Evolutionary conservation across 1,140 invertebrate genomes (phyloP), one percentile per base, ranked within the genome.

Genomic region (Spodoptera frugiperda): DNA sequence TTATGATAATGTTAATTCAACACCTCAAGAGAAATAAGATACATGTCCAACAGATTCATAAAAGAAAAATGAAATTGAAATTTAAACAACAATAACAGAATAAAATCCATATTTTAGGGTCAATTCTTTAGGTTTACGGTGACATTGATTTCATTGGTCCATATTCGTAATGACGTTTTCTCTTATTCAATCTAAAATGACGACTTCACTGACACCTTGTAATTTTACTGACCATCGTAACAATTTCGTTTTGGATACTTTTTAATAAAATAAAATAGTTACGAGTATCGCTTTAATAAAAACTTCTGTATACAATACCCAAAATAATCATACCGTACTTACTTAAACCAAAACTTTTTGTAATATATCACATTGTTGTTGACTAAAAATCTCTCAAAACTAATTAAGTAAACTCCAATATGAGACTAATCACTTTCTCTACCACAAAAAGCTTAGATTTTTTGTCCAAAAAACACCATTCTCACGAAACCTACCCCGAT

Each of bases 401-500:
- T 39, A 39, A 39, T 39, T 39, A 39, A 39, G 33, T 6, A 39
- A 39, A 4, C 33, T 39, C 6, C 33, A 39, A 39, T 39, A 39
- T 39, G 33, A 39, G 33, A 39, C 33, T 39, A 39, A 39, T 39
- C 2, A 39, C 33, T 39, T 39, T 39, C 33, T 0, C 3, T 9
- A 39, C 5, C 5, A 39, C 33, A 39, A 39, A 39, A 11, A 10
- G 15, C 8, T 4, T 4, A 10, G 1, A 8, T 39, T 39, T 63
- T 65, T 33, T 11, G 9, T 15, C 63, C 4, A 65, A 46, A 19
- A 65, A 14, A 19, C 3, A 57, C 30, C 39, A 46, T 75, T 76
- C 74, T 65, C 74, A 76, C 74, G 74, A 54, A 59, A 75, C 33
- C 54, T 25, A 53, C 72, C 57, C 57, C 57, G 53, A 61, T 63